phyloP scores from a whole-genome alignment of 2,888 invertebrate species.

The Yponomeuta plumbellus region DNA sequence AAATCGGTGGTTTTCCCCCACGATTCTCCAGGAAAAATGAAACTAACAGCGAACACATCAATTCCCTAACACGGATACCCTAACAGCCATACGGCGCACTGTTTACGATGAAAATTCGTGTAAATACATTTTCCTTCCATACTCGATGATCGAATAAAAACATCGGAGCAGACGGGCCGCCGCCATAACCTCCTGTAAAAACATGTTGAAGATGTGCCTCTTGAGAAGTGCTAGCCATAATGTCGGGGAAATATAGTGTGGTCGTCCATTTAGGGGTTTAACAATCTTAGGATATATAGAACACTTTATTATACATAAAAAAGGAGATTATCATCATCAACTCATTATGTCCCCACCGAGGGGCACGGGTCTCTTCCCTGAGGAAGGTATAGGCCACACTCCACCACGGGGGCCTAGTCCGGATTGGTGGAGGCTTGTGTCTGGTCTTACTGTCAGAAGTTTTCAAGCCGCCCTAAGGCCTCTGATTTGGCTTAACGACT shows the following conservation, averaged over 20 bases:
- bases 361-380: too few species aligned
- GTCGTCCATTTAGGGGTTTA: background rate
- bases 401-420: too few species aligned
- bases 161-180: constrained; percentile 6
- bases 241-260: background rate
- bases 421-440: too few species aligned
- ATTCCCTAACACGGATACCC: constrained; percentile 2
- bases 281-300: too few species aligned
- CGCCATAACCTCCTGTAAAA: background rate
- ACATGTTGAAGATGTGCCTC: background rate
- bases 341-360: too few species aligned
- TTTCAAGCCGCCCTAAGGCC: too few species aligned
- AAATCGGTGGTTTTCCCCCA: background rate
- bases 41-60: background rate
- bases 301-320: too few species aligned
- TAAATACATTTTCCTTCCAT: constrained; percentile 11
- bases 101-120: constrained; percentile 16
- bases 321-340: too few species aligned
- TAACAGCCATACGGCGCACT: background rate
- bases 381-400: too few species aligned
- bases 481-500: too few species aligned
- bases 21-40: background rate
- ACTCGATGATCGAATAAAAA: constrained; percentile 16
- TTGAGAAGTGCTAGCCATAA: background rate
- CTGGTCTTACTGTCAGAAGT: too few species aligned